Percentiles rank a stretch among this genome's conserved stretches.
Evolutionary conservation across 2,888 invertebrate genomes (phyloP).

Genomic region (Tipula vernalis): DNA sequence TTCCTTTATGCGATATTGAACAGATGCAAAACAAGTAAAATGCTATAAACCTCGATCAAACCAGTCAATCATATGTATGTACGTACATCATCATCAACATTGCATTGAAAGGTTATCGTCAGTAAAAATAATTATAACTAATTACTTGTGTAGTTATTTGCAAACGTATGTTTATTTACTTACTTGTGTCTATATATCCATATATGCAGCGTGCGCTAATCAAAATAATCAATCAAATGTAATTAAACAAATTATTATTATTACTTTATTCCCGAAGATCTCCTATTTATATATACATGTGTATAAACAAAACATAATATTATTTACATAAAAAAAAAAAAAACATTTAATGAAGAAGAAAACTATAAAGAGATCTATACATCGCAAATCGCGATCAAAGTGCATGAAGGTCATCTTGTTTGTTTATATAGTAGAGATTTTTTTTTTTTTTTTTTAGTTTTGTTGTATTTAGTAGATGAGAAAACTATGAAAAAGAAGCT

Average conservation of each 20-base stretch:
- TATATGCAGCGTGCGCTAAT: neutral
- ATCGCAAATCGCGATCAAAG: constrained; percentile 9
- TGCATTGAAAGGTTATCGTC: neutral
- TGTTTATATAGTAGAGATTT: neutral
- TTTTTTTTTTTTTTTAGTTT: neutral
- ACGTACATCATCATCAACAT: neutral
- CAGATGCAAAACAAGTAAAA: neutral
- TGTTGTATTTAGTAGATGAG: neutral
- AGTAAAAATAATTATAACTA: neutral
- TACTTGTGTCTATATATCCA: neutral
- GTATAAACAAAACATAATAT: neutral
- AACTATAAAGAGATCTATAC: neutral
- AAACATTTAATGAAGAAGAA: neutral
- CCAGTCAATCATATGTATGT: neutral
- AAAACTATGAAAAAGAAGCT: constrained; percentile 4
- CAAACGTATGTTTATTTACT: neutral
- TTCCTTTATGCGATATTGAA: neutral
- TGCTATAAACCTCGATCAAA: neutral
- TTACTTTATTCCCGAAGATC: neutral
- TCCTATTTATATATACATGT: neutral
- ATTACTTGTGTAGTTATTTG: neutral
- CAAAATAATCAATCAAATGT: constrained; percentile 4
- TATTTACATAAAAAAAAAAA: neutral
- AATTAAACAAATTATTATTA: neutral
- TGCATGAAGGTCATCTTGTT: constrained; percentile 11